Conservation (phyloP, 2,113 vertebrate genomes). For the Pavo muticus region DNA sequence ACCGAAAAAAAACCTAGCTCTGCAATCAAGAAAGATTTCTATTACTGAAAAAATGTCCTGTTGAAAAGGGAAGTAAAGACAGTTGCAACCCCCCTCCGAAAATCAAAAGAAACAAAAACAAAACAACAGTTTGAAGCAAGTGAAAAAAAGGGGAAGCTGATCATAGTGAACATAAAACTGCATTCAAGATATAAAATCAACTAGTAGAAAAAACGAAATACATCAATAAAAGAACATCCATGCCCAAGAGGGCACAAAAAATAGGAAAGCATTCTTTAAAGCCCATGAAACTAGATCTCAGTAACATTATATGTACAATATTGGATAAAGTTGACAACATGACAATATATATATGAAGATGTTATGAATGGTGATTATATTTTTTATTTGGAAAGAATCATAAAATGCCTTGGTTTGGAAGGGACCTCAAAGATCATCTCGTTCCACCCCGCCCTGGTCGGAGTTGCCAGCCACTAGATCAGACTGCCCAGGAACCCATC, state of each 20-base stretch:
- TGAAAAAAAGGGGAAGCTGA: not conserved
- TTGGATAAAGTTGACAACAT: not conserved
- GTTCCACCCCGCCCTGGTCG: too few species aligned
- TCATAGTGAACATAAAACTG: not conserved
- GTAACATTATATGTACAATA: not conserved
- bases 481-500: too few species aligned
- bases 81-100: not conserved
- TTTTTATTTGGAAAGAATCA: not conserved
- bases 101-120: not conserved
- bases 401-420: too few species aligned
- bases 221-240: not conserved
- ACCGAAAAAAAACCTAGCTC: not conserved
- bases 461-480: too few species aligned
- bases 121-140: not conserved
- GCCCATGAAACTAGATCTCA: not conserved
- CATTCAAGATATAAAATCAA: not conserved
- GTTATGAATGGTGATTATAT: not conserved
- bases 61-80: not conserved
- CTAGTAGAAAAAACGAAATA: not conserved
- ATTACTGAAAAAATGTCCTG: not conserved
- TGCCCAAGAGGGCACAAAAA: not conserved
- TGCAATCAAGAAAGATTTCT: slow-evolving; percentile 34
- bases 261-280: not conserved
- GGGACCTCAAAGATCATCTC: too few species aligned
- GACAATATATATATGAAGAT: not conserved